Evolutionary conservation across 1,140 invertebrate species (phyloP).

Genomic region (Hyles euphorbiae): DNA sequence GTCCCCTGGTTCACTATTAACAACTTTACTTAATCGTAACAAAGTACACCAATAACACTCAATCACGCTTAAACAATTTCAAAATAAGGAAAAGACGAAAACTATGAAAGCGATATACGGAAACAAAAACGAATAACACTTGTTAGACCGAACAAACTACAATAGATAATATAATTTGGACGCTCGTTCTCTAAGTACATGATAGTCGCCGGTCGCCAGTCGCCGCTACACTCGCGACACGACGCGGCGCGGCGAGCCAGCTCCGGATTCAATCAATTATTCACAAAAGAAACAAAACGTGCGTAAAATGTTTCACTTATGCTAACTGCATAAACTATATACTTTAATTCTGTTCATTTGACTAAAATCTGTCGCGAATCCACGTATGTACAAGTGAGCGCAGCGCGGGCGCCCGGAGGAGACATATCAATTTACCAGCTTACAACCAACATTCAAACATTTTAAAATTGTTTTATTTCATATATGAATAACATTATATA

Average conservation of each 20-base stretch:
- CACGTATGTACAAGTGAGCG: too few species aligned
- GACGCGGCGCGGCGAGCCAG: too few species aligned
- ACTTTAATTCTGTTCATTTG: constrained; percentile 2
- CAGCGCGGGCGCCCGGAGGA: too few species aligned
- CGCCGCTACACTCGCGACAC: not conserved
- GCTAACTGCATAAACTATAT: not conserved
- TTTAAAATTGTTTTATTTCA: not conserved
- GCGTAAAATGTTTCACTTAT: not conserved
- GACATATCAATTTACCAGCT: constrained; percentile 1
- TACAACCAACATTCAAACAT: constrained; percentile 2
- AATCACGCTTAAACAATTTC: constrained; percentile 7
- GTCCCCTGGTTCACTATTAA: constrained; percentile 20
- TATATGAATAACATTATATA: constrained; percentile 2
- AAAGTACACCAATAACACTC: constrained; percentile 26
- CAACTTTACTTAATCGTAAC: constrained; percentile 16
- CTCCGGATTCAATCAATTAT: not conserved
- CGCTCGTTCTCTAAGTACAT: constrained; percentile 31
- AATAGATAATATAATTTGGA: constrained; percentile 18
- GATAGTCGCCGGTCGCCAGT: not conserved
- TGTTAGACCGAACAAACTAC: constrained; percentile 14
- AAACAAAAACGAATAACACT: constrained; percentile 12
- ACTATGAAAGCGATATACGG: constrained; percentile 9
- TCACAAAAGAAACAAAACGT: constrained; percentile 9
- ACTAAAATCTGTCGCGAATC: too few species aligned
- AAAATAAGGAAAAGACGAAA: constrained; percentile 14